Evolutionary conservation across 2,888 invertebrate species (phyloP).

Genomic region (Ormyrus pomaceus): DNA sequence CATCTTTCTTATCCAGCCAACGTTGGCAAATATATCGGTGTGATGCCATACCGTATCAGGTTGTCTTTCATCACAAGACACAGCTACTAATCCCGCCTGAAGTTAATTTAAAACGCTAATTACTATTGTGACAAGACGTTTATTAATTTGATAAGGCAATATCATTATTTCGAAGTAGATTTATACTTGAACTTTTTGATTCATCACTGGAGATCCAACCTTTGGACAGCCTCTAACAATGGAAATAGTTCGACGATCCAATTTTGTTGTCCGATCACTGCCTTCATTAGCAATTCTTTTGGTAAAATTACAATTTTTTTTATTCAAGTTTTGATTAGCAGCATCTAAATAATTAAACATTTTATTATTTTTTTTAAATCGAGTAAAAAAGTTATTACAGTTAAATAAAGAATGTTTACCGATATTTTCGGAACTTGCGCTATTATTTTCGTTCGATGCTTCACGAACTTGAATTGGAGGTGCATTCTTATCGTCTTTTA

Average conservation of each 20-base stretch:
- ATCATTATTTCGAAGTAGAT: neutral
- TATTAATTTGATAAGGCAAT: neutral
- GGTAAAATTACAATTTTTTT: neutral
- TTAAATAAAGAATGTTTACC: too few relatives aligned
- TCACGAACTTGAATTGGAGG: slow-evolving; percentile 32
- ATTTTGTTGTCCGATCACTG: neutral
- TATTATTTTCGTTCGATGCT: too few relatives aligned
- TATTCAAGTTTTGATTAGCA: too few relatives aligned
- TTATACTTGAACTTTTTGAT: slow-evolving; percentile 60
- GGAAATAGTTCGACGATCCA: slow-evolving; percentile 5
- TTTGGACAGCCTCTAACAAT: slow-evolving; percentile 59
- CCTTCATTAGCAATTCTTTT: neutral
- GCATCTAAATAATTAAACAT: neutral
- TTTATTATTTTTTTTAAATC: neutral
- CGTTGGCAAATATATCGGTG: slow-evolving; percentile 61
- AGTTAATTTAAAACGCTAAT: neutral
- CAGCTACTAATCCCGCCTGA: slow-evolving; percentile 59
- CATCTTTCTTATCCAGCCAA: slow-evolving; percentile 58
- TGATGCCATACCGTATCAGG: slow-evolving; percentile 56
- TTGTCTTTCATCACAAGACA: slow-evolving; percentile 63
- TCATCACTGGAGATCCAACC: slow-evolving; percentile 62
- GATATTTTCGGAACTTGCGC: too few relatives aligned
- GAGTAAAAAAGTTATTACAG: too few relatives aligned
- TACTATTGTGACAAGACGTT: neutral
- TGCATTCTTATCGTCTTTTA: slow-evolving; percentile 18